Evolutionary conservation across 2,888 invertebrate species (phyloP).

Genomic region (Callimorpha dominula): DNA sequence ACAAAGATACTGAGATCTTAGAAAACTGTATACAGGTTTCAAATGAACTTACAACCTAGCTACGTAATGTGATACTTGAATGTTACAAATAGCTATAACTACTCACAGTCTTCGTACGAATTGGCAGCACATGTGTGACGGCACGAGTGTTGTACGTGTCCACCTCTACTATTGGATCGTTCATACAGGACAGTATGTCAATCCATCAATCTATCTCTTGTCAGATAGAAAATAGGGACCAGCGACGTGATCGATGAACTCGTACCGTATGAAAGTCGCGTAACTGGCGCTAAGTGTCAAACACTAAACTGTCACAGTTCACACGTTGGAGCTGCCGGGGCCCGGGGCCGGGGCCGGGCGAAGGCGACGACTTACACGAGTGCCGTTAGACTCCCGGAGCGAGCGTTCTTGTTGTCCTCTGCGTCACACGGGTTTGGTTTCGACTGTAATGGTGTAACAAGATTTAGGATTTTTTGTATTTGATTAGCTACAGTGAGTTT

Average conservation of each 20-base stretch:
- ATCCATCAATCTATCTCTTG: neutral
- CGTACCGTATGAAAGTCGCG: neutral
- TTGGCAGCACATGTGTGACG: conserved; percentile 56
- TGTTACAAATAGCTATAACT: conserved; percentile 66
- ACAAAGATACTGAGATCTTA: conserved; percentile 79
- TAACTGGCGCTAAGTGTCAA: conserved; percentile 11
- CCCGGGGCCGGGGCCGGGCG: neutral
- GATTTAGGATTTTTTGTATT: too few relatives aligned
- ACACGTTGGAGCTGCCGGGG: conserved; percentile 47
- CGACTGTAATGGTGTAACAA: conserved; percentile 57
- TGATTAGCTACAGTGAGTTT: too few relatives aligned
- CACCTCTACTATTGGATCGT: neutral
- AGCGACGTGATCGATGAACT: neutral
- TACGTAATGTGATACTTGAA: conserved; percentile 62
- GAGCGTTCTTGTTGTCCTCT: conserved; percentile 70
- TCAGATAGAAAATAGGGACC: neutral
- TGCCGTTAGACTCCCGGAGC: conserved; percentile 79
- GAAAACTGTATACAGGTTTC: conserved; percentile 80
- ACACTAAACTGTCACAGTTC: conserved; percentile 48
- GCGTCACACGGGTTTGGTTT: conserved; percentile 59
- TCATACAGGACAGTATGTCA: neutral
- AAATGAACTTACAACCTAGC: conserved; percentile 61
- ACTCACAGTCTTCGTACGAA: conserved; percentile 77
- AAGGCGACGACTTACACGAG: conserved; percentile 64
- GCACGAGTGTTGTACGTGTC: conserved; percentile 12